Conservation (phyloP, 2,888 invertebrate species). For the Elmis aenea region DNA sequence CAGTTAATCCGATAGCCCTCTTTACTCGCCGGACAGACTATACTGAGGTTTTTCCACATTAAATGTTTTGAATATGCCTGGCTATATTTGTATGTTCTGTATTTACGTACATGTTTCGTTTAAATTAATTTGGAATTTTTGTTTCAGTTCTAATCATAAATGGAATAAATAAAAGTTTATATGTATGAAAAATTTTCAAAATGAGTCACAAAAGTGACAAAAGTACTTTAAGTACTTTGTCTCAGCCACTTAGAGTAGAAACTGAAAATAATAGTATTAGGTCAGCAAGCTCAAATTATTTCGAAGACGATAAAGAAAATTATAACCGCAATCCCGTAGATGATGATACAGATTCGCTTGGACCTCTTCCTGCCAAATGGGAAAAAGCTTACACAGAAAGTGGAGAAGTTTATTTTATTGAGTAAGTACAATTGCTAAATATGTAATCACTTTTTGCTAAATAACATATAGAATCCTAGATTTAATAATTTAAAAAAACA, state of each 20-base stretch:
- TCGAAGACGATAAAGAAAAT: slow-evolving; percentile 39
- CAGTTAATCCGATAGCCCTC: too few relatives aligned
- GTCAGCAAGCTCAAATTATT: slow-evolving; percentile 35
- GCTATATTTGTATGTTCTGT: too few relatives aligned
- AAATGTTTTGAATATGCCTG: too few relatives aligned
- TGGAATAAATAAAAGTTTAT: neutral
- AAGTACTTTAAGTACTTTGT: slow-evolving; percentile 43
- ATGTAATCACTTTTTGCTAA: too few relatives aligned
- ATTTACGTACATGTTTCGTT: neutral
- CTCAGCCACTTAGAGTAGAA: slow-evolving; percentile 43
- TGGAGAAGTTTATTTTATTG: slow-evolving; percentile 96
- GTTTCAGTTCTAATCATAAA: neutral
- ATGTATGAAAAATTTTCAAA: slow-evolving; percentile 19
- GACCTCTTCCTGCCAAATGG: slow-evolving; percentile 93
- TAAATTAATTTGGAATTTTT: slow-evolving; percentile 1
- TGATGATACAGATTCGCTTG: slow-evolving; percentile 73
- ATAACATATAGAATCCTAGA: too few relatives aligned
- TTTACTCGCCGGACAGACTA: too few relatives aligned
- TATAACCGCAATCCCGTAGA: slow-evolving; percentile 47
- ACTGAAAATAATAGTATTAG: slow-evolving; percentile 38
- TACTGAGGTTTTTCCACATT: too few relatives aligned
- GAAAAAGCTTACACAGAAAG: slow-evolving; percentile 96
- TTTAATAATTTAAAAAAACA: too few relatives aligned
- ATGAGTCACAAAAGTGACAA: slow-evolving; percentile 47
- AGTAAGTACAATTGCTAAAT: too few relatives aligned